These are phyloP conservation scores for Heteromyza rotundicornis DNA, from an alignment of 2,888 invertebrate genomes.

Conservation along the genomic window DNA sequence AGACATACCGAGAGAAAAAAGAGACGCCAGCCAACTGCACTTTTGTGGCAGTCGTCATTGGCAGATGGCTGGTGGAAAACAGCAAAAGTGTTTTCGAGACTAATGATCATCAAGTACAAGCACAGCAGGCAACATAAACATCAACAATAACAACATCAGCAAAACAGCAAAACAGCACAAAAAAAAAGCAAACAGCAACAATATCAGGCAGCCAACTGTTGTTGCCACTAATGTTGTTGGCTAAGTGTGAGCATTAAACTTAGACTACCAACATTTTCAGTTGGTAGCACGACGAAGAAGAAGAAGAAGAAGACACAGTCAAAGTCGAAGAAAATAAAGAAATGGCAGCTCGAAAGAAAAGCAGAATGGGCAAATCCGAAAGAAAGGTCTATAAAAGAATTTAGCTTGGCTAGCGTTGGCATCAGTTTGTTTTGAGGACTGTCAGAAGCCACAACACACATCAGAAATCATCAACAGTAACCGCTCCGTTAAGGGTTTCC, in stretches of 20 bases:
- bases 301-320: neutral
- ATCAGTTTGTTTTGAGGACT: constrained; percentile 67
- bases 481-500: constrained; percentile 1
- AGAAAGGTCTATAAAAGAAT: constrained; percentile 62
- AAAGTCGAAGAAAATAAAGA: neutral
- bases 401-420: constrained; percentile 53
- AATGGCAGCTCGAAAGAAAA: constrained; percentile 11
- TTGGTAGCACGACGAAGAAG: neutral
- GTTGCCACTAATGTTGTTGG: neutral
- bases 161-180: constrained; percentile 9
- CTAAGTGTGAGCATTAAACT: neutral
- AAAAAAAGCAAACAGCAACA: constrained; percentile 10
- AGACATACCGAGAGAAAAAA: too few relatives aligned
- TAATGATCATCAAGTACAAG: neutral
- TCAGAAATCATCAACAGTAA: neutral
- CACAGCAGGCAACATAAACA: neutral
- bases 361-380: constrained; percentile 20
- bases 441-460: constrained; percentile 54
- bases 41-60: constrained; percentile 17
- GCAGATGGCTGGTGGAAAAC: neutral
- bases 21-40: constrained; percentile 4
- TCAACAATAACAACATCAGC: constrained; percentile 16
- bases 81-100: neutral
- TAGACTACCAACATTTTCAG: neutral
- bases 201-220: constrained; percentile 18